Base-by-base conservation (phyloP, 2,888 invertebrate species). In the Aromia moschata region DNA sequence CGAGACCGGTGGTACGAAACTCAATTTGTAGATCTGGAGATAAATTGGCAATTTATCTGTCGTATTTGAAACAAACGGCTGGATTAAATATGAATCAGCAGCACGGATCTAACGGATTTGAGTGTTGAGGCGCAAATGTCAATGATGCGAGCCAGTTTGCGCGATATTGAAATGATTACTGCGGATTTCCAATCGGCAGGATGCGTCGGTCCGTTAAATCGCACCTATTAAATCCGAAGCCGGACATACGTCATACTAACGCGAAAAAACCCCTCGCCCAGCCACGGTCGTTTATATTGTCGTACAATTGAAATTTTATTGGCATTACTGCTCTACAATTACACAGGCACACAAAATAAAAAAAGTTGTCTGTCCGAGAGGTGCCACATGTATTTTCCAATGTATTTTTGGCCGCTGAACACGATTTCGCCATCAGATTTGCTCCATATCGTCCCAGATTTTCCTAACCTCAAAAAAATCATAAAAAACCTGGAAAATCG, bases 21-120 rank as follows among this genome's bases (percentile, higher is more conserved):
- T 47, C 47, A 55, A 62, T 62, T 58, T 55, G 51, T 62, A 41
- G 40, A 44, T 57, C 46, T 20, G 41, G 59, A 62, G 62, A 62
- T 64, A 59, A 64, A 64, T 64, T 53, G 59, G 15, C 59, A 59
- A 64, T 64, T 58, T 59, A 56, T 56, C 54, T 60, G 60, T 60
- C 63, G 44, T 56, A 46, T 60, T 45, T 56, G 63, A 45, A 63
- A 63, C 63, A 63, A 63, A 60, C 54, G 60, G 54, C 57, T 62
- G 56, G 62, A 62, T 61, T 65, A 62, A 62, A 65, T 62, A 65
- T 65, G 62, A 55, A 62, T 59, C 59, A 46, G 54, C 51, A 37
- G 36, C 51, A 38, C 43, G 43, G 51, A 33, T 51, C 49, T 57
- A 43, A 49, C 16, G 43, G 46, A 47, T 53, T 57, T 53, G 43